A percentile compares a stretch with the other conserved stretches of the same genome.
phyloP scores from a whole-genome alignment of 1,140 invertebrate genomes.

The Cydia strobilella region DNA sequence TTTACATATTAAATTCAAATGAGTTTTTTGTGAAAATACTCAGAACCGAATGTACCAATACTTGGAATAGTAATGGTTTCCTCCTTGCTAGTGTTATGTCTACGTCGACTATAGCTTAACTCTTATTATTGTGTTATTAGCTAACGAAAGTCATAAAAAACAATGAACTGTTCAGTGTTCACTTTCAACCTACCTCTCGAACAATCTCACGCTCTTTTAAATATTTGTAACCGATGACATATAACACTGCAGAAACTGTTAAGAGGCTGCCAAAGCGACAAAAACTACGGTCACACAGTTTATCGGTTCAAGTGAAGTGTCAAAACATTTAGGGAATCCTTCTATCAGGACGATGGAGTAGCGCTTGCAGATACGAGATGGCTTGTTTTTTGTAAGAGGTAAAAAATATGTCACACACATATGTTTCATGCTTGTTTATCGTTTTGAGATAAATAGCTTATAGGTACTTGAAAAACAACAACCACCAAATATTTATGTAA shows the following conservation, averaged over 20 bases:
- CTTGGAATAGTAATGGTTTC: background rate
- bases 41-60: background rate
- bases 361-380: slow-evolving; percentile 31
- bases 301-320: slow-evolving; percentile 43
- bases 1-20: background rate
- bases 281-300: background rate
- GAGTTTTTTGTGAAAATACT: background rate
- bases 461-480: background rate
- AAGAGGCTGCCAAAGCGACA: background rate
- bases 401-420: background rate
- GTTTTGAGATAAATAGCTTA: slow-evolving; percentile 15
- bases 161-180: background rate
- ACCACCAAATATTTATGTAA: background rate
- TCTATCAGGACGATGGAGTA: slow-evolving; percentile 28
- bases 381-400: slow-evolving; percentile 16
- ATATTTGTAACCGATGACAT: background rate
- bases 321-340: slow-evolving; percentile 51
- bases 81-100: background rate
- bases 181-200: background rate
- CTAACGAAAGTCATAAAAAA: background rate
- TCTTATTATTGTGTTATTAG: background rate
- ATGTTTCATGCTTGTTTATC: background rate
- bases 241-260: slow-evolving; percentile 2
- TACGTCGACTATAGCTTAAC: background rate
- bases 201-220: background rate